Conservation (phyloP, 2,113 vertebrate species). For the Pitta sordida region DNA sequence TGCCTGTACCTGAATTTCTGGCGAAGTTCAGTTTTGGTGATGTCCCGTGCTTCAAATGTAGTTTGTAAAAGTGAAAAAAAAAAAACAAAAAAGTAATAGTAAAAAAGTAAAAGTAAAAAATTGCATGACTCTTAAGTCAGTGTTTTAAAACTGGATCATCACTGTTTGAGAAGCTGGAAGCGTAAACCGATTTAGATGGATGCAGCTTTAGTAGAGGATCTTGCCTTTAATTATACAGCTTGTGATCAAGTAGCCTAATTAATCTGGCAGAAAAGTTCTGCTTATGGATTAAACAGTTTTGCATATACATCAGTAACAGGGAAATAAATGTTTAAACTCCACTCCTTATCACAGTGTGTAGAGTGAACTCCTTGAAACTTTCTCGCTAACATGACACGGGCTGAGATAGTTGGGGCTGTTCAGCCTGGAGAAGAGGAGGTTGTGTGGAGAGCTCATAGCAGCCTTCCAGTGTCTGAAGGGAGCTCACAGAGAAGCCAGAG, state of each 20-base stretch:
- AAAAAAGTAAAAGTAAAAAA: no score
- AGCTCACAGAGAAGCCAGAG: neutral
- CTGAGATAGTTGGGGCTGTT: neutral
- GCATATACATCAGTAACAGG: neutral
- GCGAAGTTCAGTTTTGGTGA: neutral
- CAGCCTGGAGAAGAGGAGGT: neutral
- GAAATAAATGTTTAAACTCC: neutral
- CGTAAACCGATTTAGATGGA: neutral
- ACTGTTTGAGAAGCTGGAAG: neutral
- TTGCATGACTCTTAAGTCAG: neutral
- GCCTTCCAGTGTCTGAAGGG: neutral
- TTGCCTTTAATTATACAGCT: neutral
- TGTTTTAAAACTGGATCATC: neutral
- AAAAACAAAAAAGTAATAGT: no score
- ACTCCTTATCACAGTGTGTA: neutral
- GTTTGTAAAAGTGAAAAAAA: neutral
- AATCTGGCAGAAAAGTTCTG: neutral
- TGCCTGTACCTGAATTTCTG: neutral
- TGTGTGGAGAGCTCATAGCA: neutral
- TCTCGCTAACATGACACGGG: neutral
- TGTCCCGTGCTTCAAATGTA: neutral
- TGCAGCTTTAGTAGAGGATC: neutral
- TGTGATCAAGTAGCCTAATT: neutral
- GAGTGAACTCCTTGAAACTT: neutral
- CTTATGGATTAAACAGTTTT: neutral